These are phyloP conservation scores for Bryconaethiops microstoma DNA, from an alignment of 2,797 vertebrate species.

Conservation along the genomic window DNA sequence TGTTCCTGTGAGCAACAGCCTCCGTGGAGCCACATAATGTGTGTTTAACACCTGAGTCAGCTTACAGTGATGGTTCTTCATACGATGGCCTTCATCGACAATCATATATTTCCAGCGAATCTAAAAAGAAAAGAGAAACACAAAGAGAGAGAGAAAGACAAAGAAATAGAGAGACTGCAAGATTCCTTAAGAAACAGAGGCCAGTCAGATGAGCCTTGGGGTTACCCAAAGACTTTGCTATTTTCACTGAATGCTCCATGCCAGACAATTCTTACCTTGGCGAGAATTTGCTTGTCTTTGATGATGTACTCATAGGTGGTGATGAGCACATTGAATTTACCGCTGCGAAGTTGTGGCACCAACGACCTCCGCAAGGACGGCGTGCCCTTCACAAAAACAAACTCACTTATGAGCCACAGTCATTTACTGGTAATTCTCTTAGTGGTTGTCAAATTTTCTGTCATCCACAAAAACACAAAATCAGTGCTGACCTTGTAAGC, in stretches of 20 bases:
- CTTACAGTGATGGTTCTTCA: constrained; percentile 99
- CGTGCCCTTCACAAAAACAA: constrained; percentile 81
- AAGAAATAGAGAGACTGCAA: background rate
- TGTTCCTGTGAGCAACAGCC: constrained; percentile 92
- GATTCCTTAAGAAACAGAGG: background rate
- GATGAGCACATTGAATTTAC: constrained; percentile 96
- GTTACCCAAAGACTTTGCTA: background rate
- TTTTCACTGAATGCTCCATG: background rate
- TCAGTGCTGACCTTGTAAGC: constrained; percentile 83
- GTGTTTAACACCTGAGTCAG: constrained; percentile 97
- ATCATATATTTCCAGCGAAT: constrained; percentile 99
- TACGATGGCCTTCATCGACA: constrained; percentile 96
- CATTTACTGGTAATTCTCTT: background rate
- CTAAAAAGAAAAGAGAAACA: constrained; percentile 65
- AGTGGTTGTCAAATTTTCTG: background rate
- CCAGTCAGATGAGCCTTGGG: background rate
- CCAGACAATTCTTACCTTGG: constrained; percentile 82
- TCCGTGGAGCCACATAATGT: constrained; percentile 94
- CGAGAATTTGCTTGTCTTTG: constrained; percentile 98
- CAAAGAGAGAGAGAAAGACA: background rate
- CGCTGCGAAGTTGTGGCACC: constrained; percentile 91
- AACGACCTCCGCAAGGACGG: constrained; percentile 90
- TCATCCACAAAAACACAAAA: constrained; percentile 15
- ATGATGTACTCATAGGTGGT: constrained; percentile 99
- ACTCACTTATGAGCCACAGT: background rate